These are phyloP conservation scores for Zootermopsis nevadensis DNA, from an alignment of 2,888 invertebrate genomes.

Conservation along the genomic window DNA sequence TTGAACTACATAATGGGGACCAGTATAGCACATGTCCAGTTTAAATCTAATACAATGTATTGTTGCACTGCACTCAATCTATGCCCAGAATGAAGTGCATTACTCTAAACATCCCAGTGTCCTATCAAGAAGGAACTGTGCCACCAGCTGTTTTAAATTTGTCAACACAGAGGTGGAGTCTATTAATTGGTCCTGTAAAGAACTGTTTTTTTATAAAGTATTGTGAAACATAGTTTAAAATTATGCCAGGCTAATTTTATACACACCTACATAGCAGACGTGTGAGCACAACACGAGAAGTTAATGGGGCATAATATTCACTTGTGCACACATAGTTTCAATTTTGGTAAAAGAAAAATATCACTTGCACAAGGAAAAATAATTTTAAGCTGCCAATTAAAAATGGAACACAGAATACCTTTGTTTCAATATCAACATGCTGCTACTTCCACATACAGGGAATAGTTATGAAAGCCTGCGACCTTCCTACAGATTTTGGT, in stretches of 20 bases:
- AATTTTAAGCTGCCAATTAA: slow-evolving; percentile 11
- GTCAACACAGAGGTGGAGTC: not conserved
- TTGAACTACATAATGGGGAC: not conserved
- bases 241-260: slow-evolving; percentile 20
- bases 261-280: not conserved
- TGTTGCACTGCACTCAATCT: not conserved
- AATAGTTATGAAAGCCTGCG: slow-evolving; percentile 19
- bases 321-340: not conserved
- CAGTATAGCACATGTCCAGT: not conserved
- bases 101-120: not conserved
- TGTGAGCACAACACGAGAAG: not conserved
- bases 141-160: slow-evolving; percentile 9
- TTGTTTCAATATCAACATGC: not conserved
- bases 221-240: not conserved
- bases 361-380: not conserved
- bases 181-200: not conserved
- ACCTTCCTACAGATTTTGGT: slow-evolving; percentile 27
- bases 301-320: slow-evolving; percentile 9
- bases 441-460: not conserved
- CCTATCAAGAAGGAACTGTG: not conserved
- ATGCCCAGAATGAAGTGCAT: not conserved
- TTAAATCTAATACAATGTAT: not conserved
- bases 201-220: too few species aligned
- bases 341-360: not conserved
- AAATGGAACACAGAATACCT: slow-evolving; percentile 18